These are phyloP conservation scores for Kuschelorhynchus macadamiae DNA, from an alignment of 2,888 invertebrate genomes.

Conservation along the genomic window DNA sequence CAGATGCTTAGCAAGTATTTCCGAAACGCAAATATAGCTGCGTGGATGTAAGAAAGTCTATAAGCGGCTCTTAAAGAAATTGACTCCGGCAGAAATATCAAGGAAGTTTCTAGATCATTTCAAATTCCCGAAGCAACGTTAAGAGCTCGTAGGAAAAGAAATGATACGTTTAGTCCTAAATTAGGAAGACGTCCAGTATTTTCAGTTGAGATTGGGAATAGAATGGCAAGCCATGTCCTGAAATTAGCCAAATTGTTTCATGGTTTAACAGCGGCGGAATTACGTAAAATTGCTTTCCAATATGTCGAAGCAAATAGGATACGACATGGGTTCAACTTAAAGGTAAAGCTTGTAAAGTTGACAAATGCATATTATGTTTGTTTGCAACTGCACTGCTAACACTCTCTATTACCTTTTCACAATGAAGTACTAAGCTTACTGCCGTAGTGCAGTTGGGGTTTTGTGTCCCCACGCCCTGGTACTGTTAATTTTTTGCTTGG, in stretches of 20 bases:
- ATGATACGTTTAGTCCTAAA: slow-evolving; percentile 1
- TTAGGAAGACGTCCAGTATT: slow-evolving; percentile 16
- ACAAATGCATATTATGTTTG: too few species aligned
- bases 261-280: neutral
- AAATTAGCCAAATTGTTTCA: slow-evolving; percentile 1
- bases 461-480: too few species aligned
- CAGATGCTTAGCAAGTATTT: slow-evolving; percentile 19
- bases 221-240: neutral
- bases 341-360: too few species aligned
- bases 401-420: too few species aligned
- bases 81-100: slow-evolving; percentile 14
- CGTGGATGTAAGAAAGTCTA: slow-evolving; percentile 7
- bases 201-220: slow-evolving; percentile 1
- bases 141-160: slow-evolving; percentile 5
- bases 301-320: neutral
- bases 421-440: too few species aligned
- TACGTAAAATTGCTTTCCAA: neutral
- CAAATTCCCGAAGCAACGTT: slow-evolving; percentile 16
- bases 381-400: too few species aligned
- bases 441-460: too few species aligned
- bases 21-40: slow-evolving; percentile 13
- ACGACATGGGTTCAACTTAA: slow-evolving; percentile 10
- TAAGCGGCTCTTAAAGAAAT: slow-evolving; percentile 15
- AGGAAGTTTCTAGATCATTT: slow-evolving; percentile 17
- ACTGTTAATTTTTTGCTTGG: too few species aligned